Evolutionary conservation across 2,113 vertebrate genomes (phyloP).

Genomic region (Odocoileus virginianus): DNA sequence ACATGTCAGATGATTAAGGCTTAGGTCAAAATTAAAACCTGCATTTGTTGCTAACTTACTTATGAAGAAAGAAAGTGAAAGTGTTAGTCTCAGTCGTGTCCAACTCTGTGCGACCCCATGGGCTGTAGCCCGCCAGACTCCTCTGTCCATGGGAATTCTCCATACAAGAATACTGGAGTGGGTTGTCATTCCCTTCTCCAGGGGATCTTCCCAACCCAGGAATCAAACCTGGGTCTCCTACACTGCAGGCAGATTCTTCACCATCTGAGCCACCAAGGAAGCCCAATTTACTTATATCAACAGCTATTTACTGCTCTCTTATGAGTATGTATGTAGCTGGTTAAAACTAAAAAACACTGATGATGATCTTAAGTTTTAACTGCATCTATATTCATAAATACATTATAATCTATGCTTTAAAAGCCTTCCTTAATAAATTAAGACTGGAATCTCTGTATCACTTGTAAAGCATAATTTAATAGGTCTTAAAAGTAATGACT

Average conservation of each 20-base stretch:
- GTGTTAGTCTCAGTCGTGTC: background rate
- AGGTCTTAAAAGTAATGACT: background rate
- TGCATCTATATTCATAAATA: background rate
- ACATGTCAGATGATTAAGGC: background rate
- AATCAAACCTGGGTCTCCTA: background rate
- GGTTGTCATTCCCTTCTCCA: background rate
- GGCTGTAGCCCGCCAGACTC: background rate
- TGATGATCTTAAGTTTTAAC: background rate
- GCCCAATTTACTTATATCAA: background rate
- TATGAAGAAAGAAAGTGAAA: background rate
- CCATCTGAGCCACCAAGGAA: background rate
- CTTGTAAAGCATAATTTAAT: background rate
- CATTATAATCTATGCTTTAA: background rate
- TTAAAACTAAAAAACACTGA: background rate
- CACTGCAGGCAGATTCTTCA: background rate
- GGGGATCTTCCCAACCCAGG: background rate
- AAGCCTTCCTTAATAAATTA: conserved; percentile 13
- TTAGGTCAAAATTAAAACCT: background rate
- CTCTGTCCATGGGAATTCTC: background rate
- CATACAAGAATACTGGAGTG: background rate
- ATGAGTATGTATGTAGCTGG: background rate
- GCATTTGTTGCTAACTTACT: background rate
- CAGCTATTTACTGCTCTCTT: background rate
- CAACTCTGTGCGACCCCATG: background rate
- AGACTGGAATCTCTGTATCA: background rate